These are phyloP conservation scores for Hexactinellida sp. DNA, from an alignment of 37 sponge, comb jelly and placozoan species.

Conservation along the genomic window DNA sequence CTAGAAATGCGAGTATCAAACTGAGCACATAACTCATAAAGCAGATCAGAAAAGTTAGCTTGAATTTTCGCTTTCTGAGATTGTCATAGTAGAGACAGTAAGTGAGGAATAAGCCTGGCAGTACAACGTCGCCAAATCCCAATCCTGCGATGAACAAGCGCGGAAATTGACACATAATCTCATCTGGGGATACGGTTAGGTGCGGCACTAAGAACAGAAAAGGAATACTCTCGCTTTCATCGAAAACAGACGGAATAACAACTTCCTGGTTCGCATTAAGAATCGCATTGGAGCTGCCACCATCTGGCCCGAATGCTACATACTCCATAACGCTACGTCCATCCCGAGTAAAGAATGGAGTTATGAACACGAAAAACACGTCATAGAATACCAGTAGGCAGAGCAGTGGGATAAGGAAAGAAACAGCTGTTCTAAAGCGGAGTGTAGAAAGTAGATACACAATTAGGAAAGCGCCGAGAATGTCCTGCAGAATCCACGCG, in stretches of 20 bases:
- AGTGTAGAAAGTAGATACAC: neutral
- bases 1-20: neutral
- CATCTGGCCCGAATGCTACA: constrained; percentile 27
- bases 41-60: neutral
- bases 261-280: neutral
- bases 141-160: neutral
- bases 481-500: constrained; percentile 29
- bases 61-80: neutral
- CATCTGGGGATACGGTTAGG: neutral
- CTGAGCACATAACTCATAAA: neutral
- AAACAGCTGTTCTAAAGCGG: neutral
- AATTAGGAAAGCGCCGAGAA: neutral
- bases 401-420: neutral
- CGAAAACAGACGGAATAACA: neutral
- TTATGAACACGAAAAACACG: constrained; percentile 81
- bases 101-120: constrained; percentile 32
- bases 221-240: constrained; percentile 18
- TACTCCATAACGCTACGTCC: constrained; percentile 34
- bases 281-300: neutral
- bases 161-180: neutral
- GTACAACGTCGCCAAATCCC: constrained; percentile 62
- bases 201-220: constrained; percentile 24
- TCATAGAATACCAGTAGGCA: constrained; percentile 64
- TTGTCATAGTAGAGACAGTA: constrained; percentile 16
- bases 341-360: constrained; percentile 54